Percentiles rank a stretch among this genome's conserved stretches.
Evolutionary conservation across 2,888 invertebrate species (phyloP).

Genomic region (Metallyticus violacea): DNA sequence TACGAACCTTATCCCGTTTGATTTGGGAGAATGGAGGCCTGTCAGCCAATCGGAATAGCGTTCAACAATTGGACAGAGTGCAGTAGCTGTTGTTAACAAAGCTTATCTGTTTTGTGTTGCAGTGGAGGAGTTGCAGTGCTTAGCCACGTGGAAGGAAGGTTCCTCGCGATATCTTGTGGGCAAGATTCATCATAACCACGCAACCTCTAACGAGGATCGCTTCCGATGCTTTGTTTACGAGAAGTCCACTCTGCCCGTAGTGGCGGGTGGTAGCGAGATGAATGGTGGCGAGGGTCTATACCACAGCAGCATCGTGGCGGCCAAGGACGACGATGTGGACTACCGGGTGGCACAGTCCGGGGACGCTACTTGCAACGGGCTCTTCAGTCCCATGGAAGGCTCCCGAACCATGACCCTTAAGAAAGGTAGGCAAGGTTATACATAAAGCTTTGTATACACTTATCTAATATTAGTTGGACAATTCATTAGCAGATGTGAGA

Average conservation of each 20-base stretch:
- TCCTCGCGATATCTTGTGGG: constrained; percentile 88
- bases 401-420: constrained; percentile 74
- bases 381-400: constrained; percentile 72
- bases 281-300: constrained; percentile 40
- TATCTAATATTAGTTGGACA: too few species aligned
- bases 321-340: constrained; percentile 58
- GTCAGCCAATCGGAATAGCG: too few species aligned
- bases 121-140: constrained; percentile 89
- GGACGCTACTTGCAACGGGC: constrained; percentile 76
- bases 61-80: too few species aligned
- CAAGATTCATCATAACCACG: constrained; percentile 84
- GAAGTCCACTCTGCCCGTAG: constrained; percentile 48
- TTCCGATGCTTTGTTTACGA: constrained; percentile 95
- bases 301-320: constrained; percentile 31
- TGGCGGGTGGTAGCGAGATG: constrained; percentile 31
- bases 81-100: too few species aligned
- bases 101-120: too few species aligned
- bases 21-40: too few species aligned
- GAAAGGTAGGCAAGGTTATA: constrained; percentile 62
- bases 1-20: too few species aligned
- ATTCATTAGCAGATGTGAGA: too few species aligned
- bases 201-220: constrained; percentile 86
- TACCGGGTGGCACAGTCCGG: constrained; percentile 84
- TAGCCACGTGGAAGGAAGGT: constrained; percentile 93
- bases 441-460: too few species aligned